Conservation (phyloP, 1,140 invertebrate genomes). For the Drosophila suzukii region DNA sequence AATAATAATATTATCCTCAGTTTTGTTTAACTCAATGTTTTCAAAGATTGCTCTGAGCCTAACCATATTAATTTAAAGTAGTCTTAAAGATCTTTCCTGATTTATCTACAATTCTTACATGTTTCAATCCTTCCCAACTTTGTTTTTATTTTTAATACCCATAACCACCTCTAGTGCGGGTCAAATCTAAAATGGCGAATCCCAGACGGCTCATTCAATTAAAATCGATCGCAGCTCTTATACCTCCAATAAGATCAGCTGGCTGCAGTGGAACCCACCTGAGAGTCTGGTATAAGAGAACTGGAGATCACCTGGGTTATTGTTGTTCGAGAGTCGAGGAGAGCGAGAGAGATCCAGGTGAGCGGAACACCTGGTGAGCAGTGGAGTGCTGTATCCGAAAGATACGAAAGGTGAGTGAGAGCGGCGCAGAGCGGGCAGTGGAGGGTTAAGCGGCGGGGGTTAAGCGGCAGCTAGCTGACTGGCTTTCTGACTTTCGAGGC, state of each 20-base stretch:
- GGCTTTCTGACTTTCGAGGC: conserved; percentile 61
- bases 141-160: background rate
- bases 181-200: conserved; percentile 75
- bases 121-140: background rate
- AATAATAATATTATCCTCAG: no score
- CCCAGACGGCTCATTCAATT: conserved; percentile 43
- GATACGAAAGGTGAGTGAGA: conserved; percentile 30
- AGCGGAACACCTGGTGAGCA: conserved; percentile 26
- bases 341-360: conserved; percentile 7
- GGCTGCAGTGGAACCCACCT: conserved; percentile 27
- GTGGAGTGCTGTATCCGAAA: background rate
- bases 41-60: no score
- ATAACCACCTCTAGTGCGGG: conserved; percentile 32
- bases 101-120: background rate
- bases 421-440: conserved; percentile 9
- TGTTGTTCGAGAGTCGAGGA: background rate
- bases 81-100: no score
- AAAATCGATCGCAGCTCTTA: conserved; percentile 39
- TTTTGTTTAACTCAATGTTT: no score
- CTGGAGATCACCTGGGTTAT: conserved; percentile 10
- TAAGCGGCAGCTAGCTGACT: conserved; percentile 61
- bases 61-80: no score
- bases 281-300: conserved; percentile 49
- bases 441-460: conserved; percentile 39
- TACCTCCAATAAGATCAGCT: conserved; percentile 71